A percentile compares a stretch with the other conserved stretches of the same genome.
phyloP scores from a whole-genome alignment of 2,888 invertebrate species.

The Sphecodes monilicornis region DNA sequence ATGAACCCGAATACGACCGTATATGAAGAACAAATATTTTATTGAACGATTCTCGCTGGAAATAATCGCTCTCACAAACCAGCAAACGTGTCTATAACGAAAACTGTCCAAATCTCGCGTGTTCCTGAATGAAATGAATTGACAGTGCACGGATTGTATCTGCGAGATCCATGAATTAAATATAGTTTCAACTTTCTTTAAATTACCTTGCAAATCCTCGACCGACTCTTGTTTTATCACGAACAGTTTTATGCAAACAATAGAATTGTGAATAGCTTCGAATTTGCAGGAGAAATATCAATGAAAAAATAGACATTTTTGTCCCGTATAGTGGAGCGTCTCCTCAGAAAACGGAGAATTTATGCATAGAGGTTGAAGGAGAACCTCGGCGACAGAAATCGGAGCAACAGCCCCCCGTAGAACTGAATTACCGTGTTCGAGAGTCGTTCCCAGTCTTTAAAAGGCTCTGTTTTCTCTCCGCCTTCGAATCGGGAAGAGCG shows the following conservation, averaged over 20 bases:
- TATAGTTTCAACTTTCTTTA: background rate
- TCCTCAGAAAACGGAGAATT: background rate
- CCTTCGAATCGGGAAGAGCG: background rate
- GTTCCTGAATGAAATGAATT: too few species aligned
- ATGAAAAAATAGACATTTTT: background rate
- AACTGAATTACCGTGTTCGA: conserved; percentile 4
- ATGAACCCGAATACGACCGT: background rate
- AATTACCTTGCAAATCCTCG: background rate
- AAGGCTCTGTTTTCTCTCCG: background rate
- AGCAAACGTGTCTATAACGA: background rate
- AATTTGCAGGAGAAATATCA: too few species aligned
- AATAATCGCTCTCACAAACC: background rate
- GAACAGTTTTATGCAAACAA: too few species aligned
- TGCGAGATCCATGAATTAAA: too few species aligned
- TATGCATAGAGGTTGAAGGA: conserved; percentile 1
- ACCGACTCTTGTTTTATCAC: background rate
- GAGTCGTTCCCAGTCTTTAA: conserved; percentile 6
- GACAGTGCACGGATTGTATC: too few species aligned
- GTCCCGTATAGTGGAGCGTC: background rate
- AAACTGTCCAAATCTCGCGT: too few species aligned
- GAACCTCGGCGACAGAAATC: background rate
- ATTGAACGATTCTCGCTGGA: background rate
- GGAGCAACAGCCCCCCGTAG: background rate
- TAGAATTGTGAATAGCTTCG: background rate
- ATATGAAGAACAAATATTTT: background rate